phyloP scores from a whole-genome alignment of 2,888 invertebrate species.

The Orchesella flavescens region DNA sequence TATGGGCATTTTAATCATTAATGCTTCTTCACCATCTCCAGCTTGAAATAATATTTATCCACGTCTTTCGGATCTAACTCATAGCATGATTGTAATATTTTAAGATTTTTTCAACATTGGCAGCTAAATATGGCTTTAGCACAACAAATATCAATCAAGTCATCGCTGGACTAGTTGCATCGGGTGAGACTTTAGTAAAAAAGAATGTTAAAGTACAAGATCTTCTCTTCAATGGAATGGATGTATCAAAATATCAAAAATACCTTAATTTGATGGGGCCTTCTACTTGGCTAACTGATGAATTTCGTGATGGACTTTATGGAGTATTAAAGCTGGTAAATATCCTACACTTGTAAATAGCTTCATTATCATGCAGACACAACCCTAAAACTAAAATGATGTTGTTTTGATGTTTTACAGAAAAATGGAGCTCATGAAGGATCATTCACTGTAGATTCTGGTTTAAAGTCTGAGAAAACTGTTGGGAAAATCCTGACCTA shows the following conservation, averaged over 20 bases:
- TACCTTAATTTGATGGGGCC: constrained; percentile 59
- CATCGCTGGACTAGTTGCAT: constrained; percentile 31
- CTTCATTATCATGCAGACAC: background rate
- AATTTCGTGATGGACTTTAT: constrained; percentile 58
- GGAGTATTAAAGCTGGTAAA: constrained; percentile 62
- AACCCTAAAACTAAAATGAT: background rate
- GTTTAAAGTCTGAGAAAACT: constrained; percentile 38
- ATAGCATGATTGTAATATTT: background rate
- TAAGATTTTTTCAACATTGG: constrained; percentile 63
- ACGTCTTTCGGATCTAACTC: no score
- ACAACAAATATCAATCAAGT: constrained; percentile 42
- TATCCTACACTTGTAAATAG: background rate
- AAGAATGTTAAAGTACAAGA: constrained; percentile 59
- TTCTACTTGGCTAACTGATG: constrained; percentile 36
- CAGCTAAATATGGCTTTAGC: constrained; percentile 30
- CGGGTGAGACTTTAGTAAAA: constrained; percentile 56
- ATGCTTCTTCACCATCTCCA: no score
- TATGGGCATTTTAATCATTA: no score
- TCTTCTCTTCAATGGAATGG: constrained; percentile 64
- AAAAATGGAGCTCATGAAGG: constrained; percentile 66
- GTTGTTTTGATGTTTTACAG: constrained; percentile 16
- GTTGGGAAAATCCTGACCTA: constrained; percentile 61
- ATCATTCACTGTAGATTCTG: constrained; percentile 60
- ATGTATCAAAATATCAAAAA: constrained; percentile 57
- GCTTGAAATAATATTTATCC: background rate